Evolutionary conservation across 1,140 invertebrate genomes (phyloP), one percentile per base, ranked within the genome.

Genomic region (Drosophila bifasciata): DNA sequence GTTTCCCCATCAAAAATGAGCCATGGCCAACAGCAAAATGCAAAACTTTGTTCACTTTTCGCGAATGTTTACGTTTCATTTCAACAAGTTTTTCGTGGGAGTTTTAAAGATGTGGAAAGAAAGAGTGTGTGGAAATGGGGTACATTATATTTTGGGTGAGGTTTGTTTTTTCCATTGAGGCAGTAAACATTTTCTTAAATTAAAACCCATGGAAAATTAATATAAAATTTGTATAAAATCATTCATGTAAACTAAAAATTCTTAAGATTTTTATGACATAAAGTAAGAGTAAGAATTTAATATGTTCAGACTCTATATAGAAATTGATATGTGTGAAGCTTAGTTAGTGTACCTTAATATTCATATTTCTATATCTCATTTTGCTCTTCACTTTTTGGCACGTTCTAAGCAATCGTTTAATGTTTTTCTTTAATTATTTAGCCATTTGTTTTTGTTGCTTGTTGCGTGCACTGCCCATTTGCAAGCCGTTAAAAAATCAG

Each of bases 401-500:
- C 51, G 25, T 48, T 58, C 43, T n/a, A 5, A 52, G 0, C 6
- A 15, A 45, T 50, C 32, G 32, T 19, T 43, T 15, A 57, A 49
- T 28, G 23, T 57, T 15, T 39, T 21, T 21, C 2, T 48, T 15
- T 4, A n/a, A 13, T 39, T 39, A 1, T 39, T 11, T 21, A 25
- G 2, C 11, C 15, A 51, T 60, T 50, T 45, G 15, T 32, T 41
- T 55, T 16, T 36, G 9, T 36, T 48, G 17, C 13, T 57, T 52
- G 32, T 44, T 32, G 49, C 79, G 80, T 85, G 80, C 19, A 19
- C 41, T 51, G 59, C 9, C 11, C 32, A 83, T 83, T 85, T 76
- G 80, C 64, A 17, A 76, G 46, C 19, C 59, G 60, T 59, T 68
- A 74, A 84, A 60, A 61, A 68, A 71, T 39, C 21, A 23, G 25